Base-by-base conservation (phyloP, 2,888 invertebrate genomes). In the Busseola fusca region DNA sequence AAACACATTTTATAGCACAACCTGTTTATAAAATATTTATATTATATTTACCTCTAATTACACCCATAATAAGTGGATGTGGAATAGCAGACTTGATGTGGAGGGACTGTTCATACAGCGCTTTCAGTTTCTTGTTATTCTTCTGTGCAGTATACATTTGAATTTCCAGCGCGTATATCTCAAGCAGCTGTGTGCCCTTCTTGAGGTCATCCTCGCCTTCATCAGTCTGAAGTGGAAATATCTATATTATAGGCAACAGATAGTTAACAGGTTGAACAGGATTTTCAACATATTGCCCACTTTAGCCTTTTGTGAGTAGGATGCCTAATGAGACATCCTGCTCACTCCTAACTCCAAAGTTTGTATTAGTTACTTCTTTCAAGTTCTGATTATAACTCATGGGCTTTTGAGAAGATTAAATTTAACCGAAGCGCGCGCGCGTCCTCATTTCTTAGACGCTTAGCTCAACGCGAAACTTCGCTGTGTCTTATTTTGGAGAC, bases 111-210 rank as follows among this genome's bases (percentile, higher is more conserved):
- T 99, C 99, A 90, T 99, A 99, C 21, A 99, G 95, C 1, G 98
- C 98, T 95, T 99, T 99, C 52, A 99, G 93, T 92, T 99, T 99
- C 93, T 99, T 99, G 92, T 99, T 99, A 92, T 99, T 99, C 92
- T 99, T 99, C 96, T 99, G 99, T 74, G 99, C 99, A 0, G 99
- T 99, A 92, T 99, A 99, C 99, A 99, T 99, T 96, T 99, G 99
- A 87, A 99, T 99, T 96, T 99, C 99, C 80, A 99, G 94, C 0
- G 99, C 99, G 92, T 99, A 99, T 78, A 99, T 99, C 95, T 99
- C 99, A 69, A 99, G 96, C 57, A 99, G 95, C 90, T 99, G 99
- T 0, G 99, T 99, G 74, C 99, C 99, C 92, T 99, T 99, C 92
- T 99, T 99, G 78, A 99, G 94, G 92, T 99, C 99, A 94, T 99